These are phyloP conservation scores for Fabriciana adippe DNA, from an alignment of 2,888 invertebrate species.

Conservation along the genomic window DNA sequence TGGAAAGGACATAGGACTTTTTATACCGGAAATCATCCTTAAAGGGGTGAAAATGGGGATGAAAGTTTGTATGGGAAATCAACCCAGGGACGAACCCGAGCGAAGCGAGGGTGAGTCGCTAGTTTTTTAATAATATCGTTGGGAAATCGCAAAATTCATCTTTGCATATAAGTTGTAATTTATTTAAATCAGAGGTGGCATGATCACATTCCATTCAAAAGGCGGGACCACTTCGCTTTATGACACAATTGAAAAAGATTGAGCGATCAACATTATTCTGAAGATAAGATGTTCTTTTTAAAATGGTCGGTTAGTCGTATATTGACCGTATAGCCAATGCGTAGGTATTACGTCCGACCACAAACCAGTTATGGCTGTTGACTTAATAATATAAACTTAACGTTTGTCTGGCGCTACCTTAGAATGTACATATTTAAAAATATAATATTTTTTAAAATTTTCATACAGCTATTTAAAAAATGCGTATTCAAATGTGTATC, in stretches of 20 bases:
- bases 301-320: constrained; percentile 52
- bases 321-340: constrained; percentile 48
- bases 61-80: too few relatives aligned
- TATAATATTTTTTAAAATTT: not conserved
- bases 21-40: too few relatives aligned
- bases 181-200: constrained; percentile 42
- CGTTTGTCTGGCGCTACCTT: constrained; percentile 22
- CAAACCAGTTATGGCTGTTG: constrained; percentile 56
- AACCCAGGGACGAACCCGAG: too few relatives aligned
- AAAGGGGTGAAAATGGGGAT: too few relatives aligned
- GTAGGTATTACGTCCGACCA: constrained; percentile 46
- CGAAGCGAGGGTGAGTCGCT: too few relatives aligned
- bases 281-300: constrained; percentile 41
- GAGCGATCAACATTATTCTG: constrained; percentile 26
- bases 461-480: too few relatives aligned
- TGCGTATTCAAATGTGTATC: too few relatives aligned
- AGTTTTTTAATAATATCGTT: constrained; percentile 11
- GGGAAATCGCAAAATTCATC: constrained; percentile 19
- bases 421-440: not conserved
- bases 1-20: too few relatives aligned
- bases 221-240: constrained; percentile 33
- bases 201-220: constrained; percentile 50
- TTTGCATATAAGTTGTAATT: constrained; percentile 28
- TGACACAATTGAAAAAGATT: constrained; percentile 37
- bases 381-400: constrained; percentile 50